Evolutionary conservation across 2,113 vertebrate species (phyloP).

Genomic region (Leucoraja erinaceus): DNA sequence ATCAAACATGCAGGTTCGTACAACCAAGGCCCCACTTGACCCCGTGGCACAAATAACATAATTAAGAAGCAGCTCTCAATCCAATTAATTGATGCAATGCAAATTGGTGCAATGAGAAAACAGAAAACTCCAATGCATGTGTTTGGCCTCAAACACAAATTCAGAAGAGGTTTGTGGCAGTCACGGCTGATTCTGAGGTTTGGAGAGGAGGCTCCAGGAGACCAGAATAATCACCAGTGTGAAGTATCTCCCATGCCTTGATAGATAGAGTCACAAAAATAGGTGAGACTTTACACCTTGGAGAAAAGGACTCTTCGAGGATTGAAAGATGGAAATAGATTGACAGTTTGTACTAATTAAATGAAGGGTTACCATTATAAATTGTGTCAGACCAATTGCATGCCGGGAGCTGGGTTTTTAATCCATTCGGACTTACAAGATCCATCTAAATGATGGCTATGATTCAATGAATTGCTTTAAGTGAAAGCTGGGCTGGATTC

Average conservation of each 20-base stretch:
- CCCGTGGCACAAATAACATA: background rate
- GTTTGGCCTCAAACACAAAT: background rate
- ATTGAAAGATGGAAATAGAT: no score
- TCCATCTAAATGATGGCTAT: no score
- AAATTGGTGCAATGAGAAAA: background rate
- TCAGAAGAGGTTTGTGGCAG: slow-evolving; percentile 19
- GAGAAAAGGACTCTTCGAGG: no score
- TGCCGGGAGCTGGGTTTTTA: no score
- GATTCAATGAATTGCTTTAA: no score
- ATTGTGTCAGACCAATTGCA: no score
- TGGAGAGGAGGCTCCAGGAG: background rate
- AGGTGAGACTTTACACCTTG: no score
- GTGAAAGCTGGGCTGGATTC: no score
- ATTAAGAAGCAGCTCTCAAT: slow-evolving; percentile 6
- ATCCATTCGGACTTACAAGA: no score
- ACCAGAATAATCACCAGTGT: background rate
- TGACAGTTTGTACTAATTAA: no score
- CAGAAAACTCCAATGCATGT: background rate
- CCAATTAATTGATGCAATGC: slow-evolving; percentile 30
- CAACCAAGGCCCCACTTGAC: background rate
- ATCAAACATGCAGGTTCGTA: background rate
- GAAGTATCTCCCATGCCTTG: background rate
- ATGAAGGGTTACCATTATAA: no score
- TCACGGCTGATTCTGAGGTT: background rate
- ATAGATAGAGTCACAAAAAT: no score